Base-by-base conservation (phyloP, 2,113 vertebrate genomes). In the Dasyornis broadbenti region DNA sequence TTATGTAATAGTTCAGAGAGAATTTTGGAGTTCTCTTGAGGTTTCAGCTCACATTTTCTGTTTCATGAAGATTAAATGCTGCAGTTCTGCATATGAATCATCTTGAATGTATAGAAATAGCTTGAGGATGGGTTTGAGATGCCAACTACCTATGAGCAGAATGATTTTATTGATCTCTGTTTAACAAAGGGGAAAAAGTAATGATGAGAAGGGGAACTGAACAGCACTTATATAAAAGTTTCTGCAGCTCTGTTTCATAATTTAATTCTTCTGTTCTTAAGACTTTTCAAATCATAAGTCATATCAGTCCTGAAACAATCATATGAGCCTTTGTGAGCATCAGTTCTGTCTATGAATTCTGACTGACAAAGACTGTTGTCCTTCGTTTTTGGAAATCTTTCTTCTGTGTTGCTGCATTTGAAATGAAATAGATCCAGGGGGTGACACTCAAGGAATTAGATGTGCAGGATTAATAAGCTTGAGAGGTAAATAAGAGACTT, bases 1-100 rank as follows among this genome's bases (percentile, higher is more conserved):
- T 94, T 95, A 53, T 70, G 33, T 89, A 65, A 65, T 31, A 79
- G 37, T 82, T 89, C 35, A 65, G 89, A 87, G 72, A 81, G 53
- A 71, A 82, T 63, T 85, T 75, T 26, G 42, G 57, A 65, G 57
- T 61, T 86, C 68, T 90, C 50, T 0, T 26, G 72, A 70, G 63
- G 33, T 82, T 95, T 91, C 85, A 80, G 63, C 78, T 92, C 66
- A 61, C 24, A 52, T 77, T 65, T 89, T 89, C 61, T 61, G 57
- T 91, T 82, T 94, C 54, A n/a, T 82, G 78, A 85, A 94, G 89
- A 87, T 77, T 53, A 95, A 91, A 70, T 77, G 39, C 66, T 80
- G 15, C 5, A 6, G n/a, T 82, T 89, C 78, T 87, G 82, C 33
- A 61, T 90, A 45, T 61, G 35, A 72, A 63, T 90, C 92, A 77